Conservation (phyloP, 37 sponge, comb jelly and placozoan genomes). For the Diacarnus erythraeanus region DNA sequence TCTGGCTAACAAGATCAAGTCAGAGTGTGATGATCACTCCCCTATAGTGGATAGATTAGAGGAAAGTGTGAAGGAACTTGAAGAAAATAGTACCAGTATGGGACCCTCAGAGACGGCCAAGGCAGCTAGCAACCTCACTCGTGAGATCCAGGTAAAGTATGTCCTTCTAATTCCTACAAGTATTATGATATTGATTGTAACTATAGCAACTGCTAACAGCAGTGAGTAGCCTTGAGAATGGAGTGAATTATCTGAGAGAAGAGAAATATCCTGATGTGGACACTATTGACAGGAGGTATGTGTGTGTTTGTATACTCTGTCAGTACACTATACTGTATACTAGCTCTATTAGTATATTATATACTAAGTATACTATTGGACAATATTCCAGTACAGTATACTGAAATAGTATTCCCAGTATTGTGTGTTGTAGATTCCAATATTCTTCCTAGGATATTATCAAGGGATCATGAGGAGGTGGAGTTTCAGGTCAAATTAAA, state of each 20-base stretch:
- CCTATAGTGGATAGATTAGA: conserved; percentile 3
- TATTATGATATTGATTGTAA: too few relatives aligned
- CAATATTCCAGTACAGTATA: too few relatives aligned
- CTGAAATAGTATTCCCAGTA: too few relatives aligned
- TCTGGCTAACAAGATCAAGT: conserved; percentile 25
- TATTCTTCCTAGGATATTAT: too few relatives aligned
- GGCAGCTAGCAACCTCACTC: conserved; percentile 10
- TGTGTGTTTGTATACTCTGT: too few relatives aligned
- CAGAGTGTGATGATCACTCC: conserved; percentile 1
- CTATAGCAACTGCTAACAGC: conserved; percentile 4
- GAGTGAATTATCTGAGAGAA: conserved; percentile 31
- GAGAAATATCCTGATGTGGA: conserved; percentile 19
- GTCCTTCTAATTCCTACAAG: too few relatives aligned
- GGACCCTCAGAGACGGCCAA: conserved; percentile 9
- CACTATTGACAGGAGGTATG: conserved; percentile 24
- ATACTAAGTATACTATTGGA: too few relatives aligned
- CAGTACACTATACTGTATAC: too few relatives aligned
- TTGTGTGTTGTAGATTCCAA: too few relatives aligned
- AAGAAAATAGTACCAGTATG: conserved; percentile 18
- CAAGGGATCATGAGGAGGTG: too few relatives aligned
- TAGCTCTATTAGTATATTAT: too few relatives aligned
- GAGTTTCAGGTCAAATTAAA: too few relatives aligned
- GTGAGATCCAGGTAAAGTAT: conserved; percentile 12
- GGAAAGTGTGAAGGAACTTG: conserved; percentile 24
- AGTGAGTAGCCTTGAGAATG: conserved; percentile 7